Percentiles rank a stretch among this genome's conserved stretches.
phyloP scores from a whole-genome alignment of 1,140 invertebrate species.

The Sycophaga agraensis region DNA sequence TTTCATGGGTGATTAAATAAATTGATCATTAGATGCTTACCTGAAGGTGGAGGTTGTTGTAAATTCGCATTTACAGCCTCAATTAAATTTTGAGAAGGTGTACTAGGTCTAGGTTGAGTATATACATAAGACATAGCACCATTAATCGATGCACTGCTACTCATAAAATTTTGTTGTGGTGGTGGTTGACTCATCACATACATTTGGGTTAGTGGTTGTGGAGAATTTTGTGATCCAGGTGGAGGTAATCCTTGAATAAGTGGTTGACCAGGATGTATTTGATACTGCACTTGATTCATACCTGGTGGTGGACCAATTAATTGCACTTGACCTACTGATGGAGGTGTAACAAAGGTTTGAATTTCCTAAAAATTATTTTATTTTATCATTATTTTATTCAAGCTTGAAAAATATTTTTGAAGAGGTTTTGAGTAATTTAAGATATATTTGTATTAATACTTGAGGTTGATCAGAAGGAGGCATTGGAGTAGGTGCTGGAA shows the following conservation, averaged over 20 bases:
- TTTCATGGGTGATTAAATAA: neutral
- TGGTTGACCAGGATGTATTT: slow-evolving; percentile 54
- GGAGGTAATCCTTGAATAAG: slow-evolving; percentile 49
- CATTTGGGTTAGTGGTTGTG: slow-evolving; percentile 53
- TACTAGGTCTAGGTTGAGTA: slow-evolving; percentile 47
- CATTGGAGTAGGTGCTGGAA: slow-evolving; percentile 50
- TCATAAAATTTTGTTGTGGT: slow-evolving; percentile 49
- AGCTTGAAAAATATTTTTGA: too few species aligned
- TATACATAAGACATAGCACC: slow-evolving; percentile 54
- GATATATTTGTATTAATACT: slow-evolving; percentile 38
- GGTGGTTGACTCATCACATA: slow-evolving; percentile 56
- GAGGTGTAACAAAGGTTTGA: slow-evolving; percentile 50
- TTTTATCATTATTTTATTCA: too few species aligned
- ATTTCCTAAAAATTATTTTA: slow-evolving; percentile 40
- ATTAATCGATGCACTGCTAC: slow-evolving; percentile 45
- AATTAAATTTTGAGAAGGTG: slow-evolving; percentile 49
- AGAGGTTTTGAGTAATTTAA: neutral
- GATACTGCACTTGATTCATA: slow-evolving; percentile 55
- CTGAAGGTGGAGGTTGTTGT: slow-evolving; percentile 51
- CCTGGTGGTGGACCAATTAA: slow-evolving; percentile 53
- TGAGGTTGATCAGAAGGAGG: slow-evolving; percentile 49
- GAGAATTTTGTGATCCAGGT: slow-evolving; percentile 48
- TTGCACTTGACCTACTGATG: slow-evolving; percentile 51
- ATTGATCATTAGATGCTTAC: neutral
- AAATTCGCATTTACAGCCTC: slow-evolving; percentile 53